These are phyloP conservation scores for Bicyclus anynana DNA, from an alignment of 1,140 invertebrate genomes.

Conservation along the genomic window DNA sequence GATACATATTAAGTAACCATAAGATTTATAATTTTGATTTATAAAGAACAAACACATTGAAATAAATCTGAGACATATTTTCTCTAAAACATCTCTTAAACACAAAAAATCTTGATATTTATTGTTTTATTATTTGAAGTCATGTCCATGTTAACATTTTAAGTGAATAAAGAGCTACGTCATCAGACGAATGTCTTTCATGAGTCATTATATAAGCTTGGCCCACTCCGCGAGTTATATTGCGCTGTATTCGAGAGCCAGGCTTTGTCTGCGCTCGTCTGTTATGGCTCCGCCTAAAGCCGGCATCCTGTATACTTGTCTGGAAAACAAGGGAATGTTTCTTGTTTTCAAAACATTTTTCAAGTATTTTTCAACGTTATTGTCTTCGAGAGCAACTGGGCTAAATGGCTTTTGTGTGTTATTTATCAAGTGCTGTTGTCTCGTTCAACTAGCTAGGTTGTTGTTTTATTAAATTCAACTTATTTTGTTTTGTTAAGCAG, in stretches of 20 bases:
- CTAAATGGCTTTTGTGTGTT: not conserved
- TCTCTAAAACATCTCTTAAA: no score
- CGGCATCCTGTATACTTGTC: conserved; percentile 12
- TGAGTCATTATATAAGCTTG: conserved; percentile 47
- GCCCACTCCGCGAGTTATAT: conserved; percentile 25
- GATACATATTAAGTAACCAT: no score
- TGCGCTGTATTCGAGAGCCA: conserved; percentile 27
- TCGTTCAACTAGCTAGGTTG: not conserved
- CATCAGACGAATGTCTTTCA: conserved; percentile 46
- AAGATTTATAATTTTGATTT: no score
- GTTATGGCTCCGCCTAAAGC: conserved; percentile 20
- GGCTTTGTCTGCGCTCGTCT: conserved; percentile 32
- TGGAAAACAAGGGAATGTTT: conserved; percentile 12
- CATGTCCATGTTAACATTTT: conserved; percentile 26
- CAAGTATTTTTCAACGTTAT: conserved; percentile 2
- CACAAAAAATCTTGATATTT: no score
- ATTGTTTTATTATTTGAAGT: no score
- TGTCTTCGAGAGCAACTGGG: not conserved
- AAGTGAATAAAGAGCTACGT: conserved; percentile 38
- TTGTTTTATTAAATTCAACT: no score
- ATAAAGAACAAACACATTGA: no score
- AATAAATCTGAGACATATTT: not conserved
- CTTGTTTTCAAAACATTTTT: conserved; percentile 13
- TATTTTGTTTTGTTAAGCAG: no score
- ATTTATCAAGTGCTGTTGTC: conserved; percentile 3